Percentiles rank a stretch among this genome's conserved stretches.
These are phyloP conservation scores for Drosophila pallidifrons DNA, from an alignment of 1,140 invertebrate genomes.

Conservation along the genomic window DNA sequence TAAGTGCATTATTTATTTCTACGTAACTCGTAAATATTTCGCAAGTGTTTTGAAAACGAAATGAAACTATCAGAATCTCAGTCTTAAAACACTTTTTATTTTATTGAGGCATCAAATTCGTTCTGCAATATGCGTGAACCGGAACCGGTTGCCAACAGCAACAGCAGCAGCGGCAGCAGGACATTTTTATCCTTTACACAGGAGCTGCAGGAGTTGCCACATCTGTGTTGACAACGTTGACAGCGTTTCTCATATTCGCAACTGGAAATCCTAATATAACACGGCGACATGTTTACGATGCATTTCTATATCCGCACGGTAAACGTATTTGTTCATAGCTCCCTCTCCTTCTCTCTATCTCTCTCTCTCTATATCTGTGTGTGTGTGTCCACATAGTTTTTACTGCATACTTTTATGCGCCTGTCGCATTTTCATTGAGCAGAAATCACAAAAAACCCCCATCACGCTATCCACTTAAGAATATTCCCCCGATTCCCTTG, in stretches of 20 bases:
- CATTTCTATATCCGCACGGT: constrained; percentile 46
- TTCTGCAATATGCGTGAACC: no score
- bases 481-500: constrained; percentile 26
- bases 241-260: constrained; percentile 60
- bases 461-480: constrained; percentile 42
- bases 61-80: no score
- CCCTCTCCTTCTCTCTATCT: no score
- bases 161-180: background rate
- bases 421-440: constrained; percentile 70
- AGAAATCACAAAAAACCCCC: constrained; percentile 66
- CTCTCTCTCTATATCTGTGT: background rate
- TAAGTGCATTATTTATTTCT: no score
- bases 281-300: constrained; percentile 76
- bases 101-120: no score
- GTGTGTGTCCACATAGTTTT: constrained; percentile 14
- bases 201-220: background rate
- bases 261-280: constrained; percentile 73
- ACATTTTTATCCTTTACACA: background rate
- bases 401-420: constrained; percentile 60
- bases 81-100: no score
- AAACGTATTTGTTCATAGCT: background rate
- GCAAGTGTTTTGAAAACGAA: no score
- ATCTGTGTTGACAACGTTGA: constrained; percentile 45
- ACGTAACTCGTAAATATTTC: no score
- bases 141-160: background rate